Percentiles rank a stretch among this genome's conserved stretches.
Conservation (phyloP, 2,113 vertebrate genomes). For the Loxodonta africana region DNA sequence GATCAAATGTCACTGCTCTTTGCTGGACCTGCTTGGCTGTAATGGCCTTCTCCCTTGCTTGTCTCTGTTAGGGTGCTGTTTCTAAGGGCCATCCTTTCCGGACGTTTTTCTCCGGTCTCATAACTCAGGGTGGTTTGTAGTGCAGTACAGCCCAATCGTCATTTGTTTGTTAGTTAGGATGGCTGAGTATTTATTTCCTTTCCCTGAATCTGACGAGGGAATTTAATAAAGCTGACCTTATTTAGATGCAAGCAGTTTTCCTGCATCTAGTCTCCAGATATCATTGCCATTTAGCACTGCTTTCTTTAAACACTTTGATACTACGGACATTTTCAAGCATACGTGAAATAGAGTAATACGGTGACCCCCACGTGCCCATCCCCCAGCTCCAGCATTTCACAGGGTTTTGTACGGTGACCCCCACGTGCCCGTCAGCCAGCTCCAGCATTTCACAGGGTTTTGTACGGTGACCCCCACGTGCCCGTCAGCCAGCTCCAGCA, state of each 20-base stretch:
- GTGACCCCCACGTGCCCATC: neutral
- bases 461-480: too few species aligned
- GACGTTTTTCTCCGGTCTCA: neutral
- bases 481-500: too few species aligned
- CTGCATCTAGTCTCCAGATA: neutral
- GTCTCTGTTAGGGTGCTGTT: neutral
- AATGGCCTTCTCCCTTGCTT: neutral
- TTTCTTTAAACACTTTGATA: neutral
- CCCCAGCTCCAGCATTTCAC: neutral
- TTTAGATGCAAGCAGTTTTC: neutral
- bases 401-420: too few species aligned
- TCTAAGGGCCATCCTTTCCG: neutral
- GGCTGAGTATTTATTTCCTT: neutral
- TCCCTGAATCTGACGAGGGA: neutral
- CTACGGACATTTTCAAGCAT: neutral
- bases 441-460: too few species aligned
- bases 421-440: too few species aligned
- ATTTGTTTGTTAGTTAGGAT: neutral
- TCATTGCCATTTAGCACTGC: neutral
- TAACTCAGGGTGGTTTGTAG: neutral
- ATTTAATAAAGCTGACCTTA: neutral
- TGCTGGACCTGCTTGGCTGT: accelerated
- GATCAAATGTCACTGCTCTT: neutral
- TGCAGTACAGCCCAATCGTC: neutral
- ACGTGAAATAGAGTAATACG: neutral